A percentile compares a stretch with the other conserved stretches of the same genome.
Evolutionary conservation across 1,140 invertebrate species (phyloP).

Genomic region (Drosophila truncata): DNA sequence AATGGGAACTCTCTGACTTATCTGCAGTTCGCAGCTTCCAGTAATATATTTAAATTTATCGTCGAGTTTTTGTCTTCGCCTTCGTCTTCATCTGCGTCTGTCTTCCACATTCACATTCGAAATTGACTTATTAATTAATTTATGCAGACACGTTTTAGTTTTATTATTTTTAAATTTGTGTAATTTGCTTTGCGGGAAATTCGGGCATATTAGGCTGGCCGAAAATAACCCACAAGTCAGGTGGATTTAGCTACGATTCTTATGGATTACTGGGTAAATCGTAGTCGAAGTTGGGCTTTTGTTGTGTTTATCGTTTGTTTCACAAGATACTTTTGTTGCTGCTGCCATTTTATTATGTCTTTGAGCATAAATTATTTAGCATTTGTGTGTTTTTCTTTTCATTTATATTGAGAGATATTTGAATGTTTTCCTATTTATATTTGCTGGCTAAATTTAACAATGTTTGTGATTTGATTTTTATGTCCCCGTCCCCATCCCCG

Average conservation of each 20-base stretch:
- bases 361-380: slow-evolving; percentile 77
- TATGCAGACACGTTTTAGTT: slow-evolving; percentile 85
- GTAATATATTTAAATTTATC: slow-evolving; percentile 56
- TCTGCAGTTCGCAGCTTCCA: slow-evolving; percentile 44
- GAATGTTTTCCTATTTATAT: slow-evolving; percentile 40
- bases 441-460: slow-evolving; percentile 46
- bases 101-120: slow-evolving; percentile 52
- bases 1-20: slow-evolving; percentile 33
- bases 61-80: slow-evolving; percentile 11
- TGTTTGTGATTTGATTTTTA: slow-evolving; percentile 63
- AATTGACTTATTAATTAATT: slow-evolving; percentile 85
- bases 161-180: slow-evolving; percentile 84
- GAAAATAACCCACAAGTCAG: neutral
- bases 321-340: slow-evolving; percentile 45
- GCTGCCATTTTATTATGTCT: slow-evolving; percentile 48
- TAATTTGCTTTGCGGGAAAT: slow-evolving; percentile 64
- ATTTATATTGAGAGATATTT: slow-evolving; percentile 62
- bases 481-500: slow-evolving; percentile 42
- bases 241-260: slow-evolving; percentile 22
- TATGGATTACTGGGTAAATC: slow-evolving; percentile 19
- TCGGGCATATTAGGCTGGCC: slow-evolving; percentile 10
- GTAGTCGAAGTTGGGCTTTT: slow-evolving; percentile 39
- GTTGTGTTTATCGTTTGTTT: slow-evolving; percentile 52
- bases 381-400: slow-evolving; percentile 57
- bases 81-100: slow-evolving; percentile 17